Evolutionary conservation across 2,113 vertebrate species (phyloP), one percentile per base, ranked within the genome.

Genomic region (Thymallus thymallus): DNA sequence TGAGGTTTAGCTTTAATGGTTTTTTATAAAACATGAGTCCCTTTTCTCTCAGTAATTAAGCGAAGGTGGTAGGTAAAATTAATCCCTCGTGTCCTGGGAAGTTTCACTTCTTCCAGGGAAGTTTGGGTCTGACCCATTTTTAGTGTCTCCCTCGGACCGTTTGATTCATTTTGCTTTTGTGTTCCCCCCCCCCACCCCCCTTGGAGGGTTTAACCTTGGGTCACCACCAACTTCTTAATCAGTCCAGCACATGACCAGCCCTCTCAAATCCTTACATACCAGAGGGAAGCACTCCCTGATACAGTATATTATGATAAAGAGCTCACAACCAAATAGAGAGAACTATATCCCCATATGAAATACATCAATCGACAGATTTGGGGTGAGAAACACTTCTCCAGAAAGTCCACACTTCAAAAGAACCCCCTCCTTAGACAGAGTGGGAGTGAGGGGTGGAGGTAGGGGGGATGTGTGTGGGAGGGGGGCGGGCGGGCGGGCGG

Each of bases 381-480:
- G 14, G 56, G 26, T 16, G 22, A 18, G 63, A 82, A 86, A 80
- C 84, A 89, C 83, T 86, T 88, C 86, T 88, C 72, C 79, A 80
- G 82, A 89, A 91, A 91, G 89, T 86, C 88, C 83, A 79, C 87
- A 88, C 90, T 88, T 90, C 90, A 91, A 91, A 91, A 85, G 88
- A 63, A 83, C 51, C 20, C 12, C 51, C 48, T 78, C 75, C 79
- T 87, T 85, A 88, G 79, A 86, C 60, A 7, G 55, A 66, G 63
- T 45, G 76, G 51, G 75, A 48, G 20, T 68, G 69, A 41, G 64
- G 16, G 5, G 62, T 35, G 4, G 70, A 1, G 32, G 73, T 72
- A 71, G 76, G 69, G 18, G 18, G 32, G 18, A 22, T 13, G 24
- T 18, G 20, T 13, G 6, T 10, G 26, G 30, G 29, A 0, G 65